These are phyloP conservation scores for Chiridota heheva DNA, from an alignment of 35 echinoderm and acorn worm genomes.

Conservation along the genomic window DNA sequence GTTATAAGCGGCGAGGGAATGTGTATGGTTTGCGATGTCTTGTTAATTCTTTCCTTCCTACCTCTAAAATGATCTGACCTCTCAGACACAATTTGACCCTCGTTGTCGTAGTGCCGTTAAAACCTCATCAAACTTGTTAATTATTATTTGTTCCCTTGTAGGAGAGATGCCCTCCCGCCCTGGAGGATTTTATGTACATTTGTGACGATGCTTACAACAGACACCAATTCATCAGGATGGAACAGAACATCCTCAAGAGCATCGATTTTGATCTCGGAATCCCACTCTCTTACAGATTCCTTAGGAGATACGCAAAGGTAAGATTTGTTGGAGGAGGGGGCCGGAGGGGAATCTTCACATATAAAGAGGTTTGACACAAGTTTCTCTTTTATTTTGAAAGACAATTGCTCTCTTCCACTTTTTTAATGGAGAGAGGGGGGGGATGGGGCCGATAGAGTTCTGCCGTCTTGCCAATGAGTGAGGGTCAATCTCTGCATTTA, in stretches of 20 bases:
- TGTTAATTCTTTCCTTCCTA: neutral
- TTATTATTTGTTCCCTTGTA: constrained; percentile 3
- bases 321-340: neutral
- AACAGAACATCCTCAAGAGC: constrained; percentile 58
- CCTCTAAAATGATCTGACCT: too few relatives aligned
- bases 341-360: neutral
- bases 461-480: too few relatives aligned
- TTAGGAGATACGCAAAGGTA: constrained; percentile 99
- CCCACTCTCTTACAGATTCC: constrained; percentile 85
- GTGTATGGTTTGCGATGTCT: too few relatives aligned
- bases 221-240: constrained; percentile 77
- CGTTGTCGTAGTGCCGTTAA: too few relatives aligned
- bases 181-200: constrained; percentile 93
- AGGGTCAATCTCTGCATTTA: too few relatives aligned
- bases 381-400: too few relatives aligned
- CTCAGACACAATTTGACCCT: too few relatives aligned
- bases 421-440: neutral
- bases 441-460: too few relatives aligned
- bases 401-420: too few relatives aligned
- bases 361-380: neutral
- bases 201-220: constrained; percentile 94
- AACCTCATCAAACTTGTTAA: too few relatives aligned
- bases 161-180: constrained; percentile 82
- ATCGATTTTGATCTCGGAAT: constrained; percentile 83
- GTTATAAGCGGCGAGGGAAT: too few relatives aligned